Conservation (phyloP, 2,888 invertebrate genomes). For the Oscheius onirici region DNA sequence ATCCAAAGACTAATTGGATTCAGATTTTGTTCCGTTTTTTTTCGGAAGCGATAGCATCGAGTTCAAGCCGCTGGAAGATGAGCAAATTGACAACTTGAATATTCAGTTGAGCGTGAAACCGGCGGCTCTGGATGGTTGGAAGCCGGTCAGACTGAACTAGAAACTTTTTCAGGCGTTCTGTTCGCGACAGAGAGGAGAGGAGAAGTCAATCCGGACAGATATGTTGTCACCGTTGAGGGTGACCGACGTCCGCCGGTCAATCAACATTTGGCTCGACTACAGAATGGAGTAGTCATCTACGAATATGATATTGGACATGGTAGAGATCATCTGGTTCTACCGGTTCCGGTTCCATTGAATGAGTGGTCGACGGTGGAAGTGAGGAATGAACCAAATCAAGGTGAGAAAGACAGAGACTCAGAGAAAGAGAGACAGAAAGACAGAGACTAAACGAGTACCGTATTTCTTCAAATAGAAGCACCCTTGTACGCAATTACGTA, state of each 20-base stretch:
- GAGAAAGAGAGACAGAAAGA: not conserved
- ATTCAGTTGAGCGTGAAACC: conserved; percentile 50
- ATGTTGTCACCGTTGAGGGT: conserved; percentile 1
- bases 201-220: conserved; percentile 13
- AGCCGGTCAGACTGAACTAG: too few relatives aligned
- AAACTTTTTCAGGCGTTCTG: conserved; percentile 27
- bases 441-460: too few relatives aligned
- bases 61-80: conserved; percentile 56
- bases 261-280: conserved; percentile 42
- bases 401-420: conserved; percentile 22
- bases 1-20: conserved; percentile 9
- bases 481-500: too few relatives aligned
- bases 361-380: conserved; percentile 60
- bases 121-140: not conserved
- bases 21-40: conserved; percentile 63
- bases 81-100: conserved; percentile 53
- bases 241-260: conserved; percentile 32
- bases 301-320: conserved; percentile 62
- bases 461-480: too few relatives aligned
- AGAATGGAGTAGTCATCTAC: conserved; percentile 58
- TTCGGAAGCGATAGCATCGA: conserved; percentile 56
- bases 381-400: conserved; percentile 43
- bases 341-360: conserved; percentile 36
- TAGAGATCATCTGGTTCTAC: conserved; percentile 43
- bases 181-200: conserved; percentile 34